Evolutionary conservation across 2,797 vertebrate genomes (phyloP), one percentile per base, ranked within the genome.

Genomic region (Danio albolineatus): DNA sequence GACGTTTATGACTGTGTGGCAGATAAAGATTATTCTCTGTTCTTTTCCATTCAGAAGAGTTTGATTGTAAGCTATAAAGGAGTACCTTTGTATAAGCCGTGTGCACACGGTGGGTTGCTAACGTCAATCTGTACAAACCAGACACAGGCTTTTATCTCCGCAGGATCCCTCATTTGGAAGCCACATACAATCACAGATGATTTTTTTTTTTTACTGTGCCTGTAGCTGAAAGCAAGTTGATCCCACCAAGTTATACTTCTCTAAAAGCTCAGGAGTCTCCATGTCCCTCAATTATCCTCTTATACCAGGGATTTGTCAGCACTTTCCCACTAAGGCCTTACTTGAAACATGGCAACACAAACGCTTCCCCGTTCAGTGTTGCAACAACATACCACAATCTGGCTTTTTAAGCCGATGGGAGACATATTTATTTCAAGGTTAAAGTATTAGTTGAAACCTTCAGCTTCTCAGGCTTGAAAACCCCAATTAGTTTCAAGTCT

Each of bases 401-500:
- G 4, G 10, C 51, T 67, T 65, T 76, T 53, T 56, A 16, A 17
- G 16, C 28, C 61, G 19, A 14, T 69, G 28, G 43, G 12, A 28
- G 7, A 13, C 5, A 56, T 44, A 8, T 73, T 38, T 6, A 0
- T 73, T 12, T 46, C 10, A 8, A 46, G 71, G 41, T 46, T 73
- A 54, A 0, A 46, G 36, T 43, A 61, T 64, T 54, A 74, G 41
- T 38, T 7, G 28, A 79, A 86, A 70, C 66, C 66, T 75, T 80
- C 78, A 76, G 46, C 82, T 69, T 53, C 67, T 62, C 44, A 19
- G 38, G 28, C 76, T 65, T 75, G 51, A 84, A 81, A 83, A 78
- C 60, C 54, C 77, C 86, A 86, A 84, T 87, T 83, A 87, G 62
- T 82, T 75, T 74, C 19, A 83, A 83, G 57, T 51, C 46, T 73